Percentiles rank a stretch among this genome's conserved stretches.
These are phyloP conservation scores for Eutrigla gurnardus DNA, from an alignment of 2,797 vertebrate species.

Conservation along the genomic window DNA sequence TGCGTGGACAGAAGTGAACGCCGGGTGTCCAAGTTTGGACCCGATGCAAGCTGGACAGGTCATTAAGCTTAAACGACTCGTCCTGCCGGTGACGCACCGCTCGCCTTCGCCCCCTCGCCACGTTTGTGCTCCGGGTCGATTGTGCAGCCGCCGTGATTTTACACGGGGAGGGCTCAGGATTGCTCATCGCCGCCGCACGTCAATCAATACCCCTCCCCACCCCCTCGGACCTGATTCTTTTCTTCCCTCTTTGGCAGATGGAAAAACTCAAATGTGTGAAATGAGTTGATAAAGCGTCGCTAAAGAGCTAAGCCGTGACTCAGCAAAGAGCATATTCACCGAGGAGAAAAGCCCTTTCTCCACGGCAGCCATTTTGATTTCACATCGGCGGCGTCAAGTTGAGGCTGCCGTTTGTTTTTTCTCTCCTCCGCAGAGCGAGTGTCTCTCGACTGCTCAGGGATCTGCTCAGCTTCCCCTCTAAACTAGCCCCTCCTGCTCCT, in stretches of 20 bases:
- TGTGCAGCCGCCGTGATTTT: slow-evolving; percentile 23
- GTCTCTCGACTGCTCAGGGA: slow-evolving; percentile 41
- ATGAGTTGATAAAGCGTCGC: slow-evolving; percentile 74
- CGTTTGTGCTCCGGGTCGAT: slow-evolving; percentile 22
- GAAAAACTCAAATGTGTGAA: slow-evolving; percentile 70
- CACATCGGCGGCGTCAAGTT: slow-evolving; percentile 62
- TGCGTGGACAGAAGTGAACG: slow-evolving; percentile 59
- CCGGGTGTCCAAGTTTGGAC: slow-evolving; percentile 58
- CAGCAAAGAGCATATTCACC: slow-evolving; percentile 73
- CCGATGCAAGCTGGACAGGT: slow-evolving; percentile 43
- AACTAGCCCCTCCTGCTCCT: slow-evolving; percentile 42
- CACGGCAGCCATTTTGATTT: slow-evolving; percentile 82
- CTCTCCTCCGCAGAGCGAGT: slow-evolving; percentile 33
- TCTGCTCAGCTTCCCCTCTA: neutral
- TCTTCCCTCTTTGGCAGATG: slow-evolving; percentile 51
- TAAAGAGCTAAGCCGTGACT: slow-evolving; percentile 79
- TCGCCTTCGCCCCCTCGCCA: neutral
- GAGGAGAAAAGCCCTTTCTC: slow-evolving; percentile 67
- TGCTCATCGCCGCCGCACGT: slow-evolving; percentile 31
- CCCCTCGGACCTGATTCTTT: slow-evolving; percentile 31
- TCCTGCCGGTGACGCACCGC: slow-evolving; percentile 5
- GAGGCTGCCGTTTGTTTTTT: slow-evolving; percentile 42
- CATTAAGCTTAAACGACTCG: slow-evolving; percentile 70
- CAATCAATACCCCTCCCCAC: slow-evolving; percentile 34
- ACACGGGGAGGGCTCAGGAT: slow-evolving; percentile 5